A percentile compares a stretch with the other conserved stretches of the same genome.
Conservation (phyloP, 2,797 vertebrate genomes). For the Borostomias antarcticus region DNA sequence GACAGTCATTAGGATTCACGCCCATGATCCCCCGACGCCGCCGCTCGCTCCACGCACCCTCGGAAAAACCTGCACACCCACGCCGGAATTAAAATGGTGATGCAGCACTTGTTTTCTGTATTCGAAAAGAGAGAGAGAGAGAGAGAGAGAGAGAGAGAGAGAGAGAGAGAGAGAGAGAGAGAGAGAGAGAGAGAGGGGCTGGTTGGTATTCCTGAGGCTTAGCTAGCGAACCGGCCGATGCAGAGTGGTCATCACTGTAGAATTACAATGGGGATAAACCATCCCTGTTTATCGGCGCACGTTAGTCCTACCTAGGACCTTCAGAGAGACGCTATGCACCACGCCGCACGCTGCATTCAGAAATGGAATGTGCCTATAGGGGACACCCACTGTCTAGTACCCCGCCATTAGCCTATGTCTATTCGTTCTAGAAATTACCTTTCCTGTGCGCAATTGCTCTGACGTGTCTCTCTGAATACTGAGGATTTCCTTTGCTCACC, state of each 20-base stretch:
- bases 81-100: conserved; percentile 65
- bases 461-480: not conserved
- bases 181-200: conserved; percentile 42
- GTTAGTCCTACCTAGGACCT: not conserved
- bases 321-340: not conserved
- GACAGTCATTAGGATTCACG: conserved; percentile 63
- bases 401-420: too few relatives aligned
- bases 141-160: conserved; percentile 32
- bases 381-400: too few relatives aligned
- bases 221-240: conserved; percentile 63
- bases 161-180: not conserved
- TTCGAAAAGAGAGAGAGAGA: conserved; percentile 41
- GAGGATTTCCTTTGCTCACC: not conserved
- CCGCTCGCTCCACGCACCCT: conserved; percentile 16
- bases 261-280: conserved; percentile 67
- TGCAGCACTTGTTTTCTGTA: conserved; percentile 68
- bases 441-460: too few relatives aligned
- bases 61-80: conserved; percentile 37
- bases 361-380: too few relatives aligned
- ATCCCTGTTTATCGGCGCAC: conserved; percentile 21
- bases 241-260: conserved; percentile 69
- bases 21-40: conserved; percentile 52
- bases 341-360: too few relatives aligned
- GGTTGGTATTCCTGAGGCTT: conserved; percentile 73
- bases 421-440: too few relatives aligned